Evolutionary conservation across 2,113 vertebrate species (phyloP).

Genomic region (Anolis sagrei): DNA sequence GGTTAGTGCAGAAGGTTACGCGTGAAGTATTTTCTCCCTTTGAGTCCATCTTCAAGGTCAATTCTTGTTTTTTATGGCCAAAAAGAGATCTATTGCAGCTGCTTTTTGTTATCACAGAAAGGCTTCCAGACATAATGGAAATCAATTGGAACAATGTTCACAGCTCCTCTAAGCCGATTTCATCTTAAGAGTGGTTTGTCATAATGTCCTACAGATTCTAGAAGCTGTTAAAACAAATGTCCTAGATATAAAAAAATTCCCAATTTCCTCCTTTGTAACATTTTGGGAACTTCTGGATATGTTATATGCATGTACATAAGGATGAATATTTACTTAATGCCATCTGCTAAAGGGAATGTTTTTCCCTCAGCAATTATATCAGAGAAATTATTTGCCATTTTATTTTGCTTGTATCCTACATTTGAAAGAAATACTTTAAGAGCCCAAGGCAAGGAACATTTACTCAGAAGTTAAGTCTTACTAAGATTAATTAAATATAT

Average conservation of each 20-base stretch:
- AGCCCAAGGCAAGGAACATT: not conserved
- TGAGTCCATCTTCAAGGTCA: slow-evolving; percentile 28
- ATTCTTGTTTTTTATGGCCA: slow-evolving; percentile 48
- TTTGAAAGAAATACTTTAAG: slow-evolving; percentile 17
- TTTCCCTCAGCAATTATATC: not conserved
- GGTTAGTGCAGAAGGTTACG: not conserved
- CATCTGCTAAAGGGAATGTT: not conserved
- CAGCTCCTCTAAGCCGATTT: slow-evolving; percentile 53
- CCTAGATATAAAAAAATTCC: not conserved
- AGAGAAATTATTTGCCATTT: slow-evolving; percentile 4
- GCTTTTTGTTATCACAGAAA: slow-evolving; percentile 16
- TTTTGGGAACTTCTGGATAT: not conserved
- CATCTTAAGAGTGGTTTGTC: slow-evolving; percentile 31
- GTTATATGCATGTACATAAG: not conserved
- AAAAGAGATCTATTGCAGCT: slow-evolving; percentile 20
- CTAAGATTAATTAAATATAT: not conserved
- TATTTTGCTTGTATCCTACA: slow-evolving; percentile 10
- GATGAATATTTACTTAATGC: not conserved
- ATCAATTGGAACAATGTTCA: slow-evolving; percentile 45
- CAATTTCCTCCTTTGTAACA: not conserved
- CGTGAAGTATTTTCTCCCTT: slow-evolving; percentile 34
- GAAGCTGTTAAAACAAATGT: slow-evolving; percentile 50
- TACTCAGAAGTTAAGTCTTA: not conserved
- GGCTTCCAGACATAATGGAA: slow-evolving; percentile 47
- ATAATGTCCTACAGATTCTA: slow-evolving; percentile 40